These are phyloP conservation scores for Hippocampus guttulatus DNA, from an alignment of 2,113 vertebrate species.

Conservation along the genomic window DNA sequence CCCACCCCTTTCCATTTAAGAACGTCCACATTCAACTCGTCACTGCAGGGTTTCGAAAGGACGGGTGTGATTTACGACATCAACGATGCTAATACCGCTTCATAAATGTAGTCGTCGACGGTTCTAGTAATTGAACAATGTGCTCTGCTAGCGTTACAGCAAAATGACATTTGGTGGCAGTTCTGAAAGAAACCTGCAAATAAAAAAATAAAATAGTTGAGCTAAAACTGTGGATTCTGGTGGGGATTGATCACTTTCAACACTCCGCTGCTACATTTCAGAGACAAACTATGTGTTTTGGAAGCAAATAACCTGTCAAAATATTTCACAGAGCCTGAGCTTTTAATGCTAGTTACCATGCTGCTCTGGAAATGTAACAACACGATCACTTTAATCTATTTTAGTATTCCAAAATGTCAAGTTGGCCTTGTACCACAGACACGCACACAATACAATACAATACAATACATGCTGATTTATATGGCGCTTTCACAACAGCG, in stretches of 20 bases:
- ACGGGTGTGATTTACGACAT: not conserved
- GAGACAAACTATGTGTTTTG: constrained; percentile 8
- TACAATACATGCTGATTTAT: too few species aligned
- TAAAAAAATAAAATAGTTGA: constrained; percentile 2
- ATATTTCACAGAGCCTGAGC: not conserved
- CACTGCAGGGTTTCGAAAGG: not conserved
- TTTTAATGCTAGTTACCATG: not conserved
- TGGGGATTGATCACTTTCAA: constrained; percentile 2
- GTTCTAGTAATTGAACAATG: constrained; percentile 2
- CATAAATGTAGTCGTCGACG: not conserved
- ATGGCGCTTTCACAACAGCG: too few species aligned
- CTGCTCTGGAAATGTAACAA: not conserved
- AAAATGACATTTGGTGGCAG: constrained; percentile 7
- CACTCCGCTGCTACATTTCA: constrained; percentile 1
- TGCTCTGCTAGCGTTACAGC: not conserved
- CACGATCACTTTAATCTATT: not conserved
- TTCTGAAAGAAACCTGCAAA: constrained; percentile 3
- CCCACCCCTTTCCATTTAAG: not conserved
- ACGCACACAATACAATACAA: not conserved
- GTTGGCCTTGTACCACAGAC: not conserved
- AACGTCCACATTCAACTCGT: not conserved
- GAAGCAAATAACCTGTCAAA: not conserved
- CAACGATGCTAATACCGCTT: not conserved
- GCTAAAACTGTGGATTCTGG: not conserved
- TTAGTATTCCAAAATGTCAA: not conserved